A percentile compares a stretch with the other conserved stretches of the same genome.
Evolutionary conservation across 2,113 vertebrate species (phyloP).

Genomic region (Pantherophis guttatus): DNA sequence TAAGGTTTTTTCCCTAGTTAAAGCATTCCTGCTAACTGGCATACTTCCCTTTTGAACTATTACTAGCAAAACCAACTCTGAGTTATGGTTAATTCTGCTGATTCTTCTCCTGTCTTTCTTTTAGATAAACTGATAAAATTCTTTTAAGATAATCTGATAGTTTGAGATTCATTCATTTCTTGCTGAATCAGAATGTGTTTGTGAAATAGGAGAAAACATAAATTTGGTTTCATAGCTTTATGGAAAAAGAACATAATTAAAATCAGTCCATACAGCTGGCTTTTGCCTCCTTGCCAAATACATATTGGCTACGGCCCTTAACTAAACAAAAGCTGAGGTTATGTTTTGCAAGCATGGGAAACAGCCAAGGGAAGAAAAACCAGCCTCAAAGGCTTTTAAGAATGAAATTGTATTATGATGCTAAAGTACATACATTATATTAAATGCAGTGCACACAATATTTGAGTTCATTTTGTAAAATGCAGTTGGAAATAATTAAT

Average conservation of each 20-base stretch:
- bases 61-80: background rate
- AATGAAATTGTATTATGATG: slow-evolving; percentile 17
- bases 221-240: slow-evolving; percentile 46
- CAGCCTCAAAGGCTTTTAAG: slow-evolving; percentile 17
- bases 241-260: slow-evolving; percentile 63
- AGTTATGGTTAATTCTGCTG: background rate
- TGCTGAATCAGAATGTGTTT: slow-evolving; percentile 70
- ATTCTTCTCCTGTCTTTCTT: slow-evolving; percentile 1
- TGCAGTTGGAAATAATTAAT: slow-evolving; percentile 39
- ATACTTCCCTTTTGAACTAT: background rate
- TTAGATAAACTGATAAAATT: slow-evolving; percentile 52
- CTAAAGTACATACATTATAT: background rate
- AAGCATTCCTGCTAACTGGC: background rate
- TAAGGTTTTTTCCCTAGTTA: background rate
- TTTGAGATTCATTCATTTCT: slow-evolving; percentile 51
- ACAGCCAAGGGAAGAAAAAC: background rate
- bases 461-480: slow-evolving; percentile 53
- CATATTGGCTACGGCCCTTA: slow-evolving; percentile 29
- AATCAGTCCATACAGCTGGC: slow-evolving; percentile 60
- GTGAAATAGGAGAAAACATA: slow-evolving; percentile 59
- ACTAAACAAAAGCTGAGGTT: slow-evolving; percentile 42
- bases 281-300: slow-evolving; percentile 24
- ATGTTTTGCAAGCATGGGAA: slow-evolving; percentile 23
- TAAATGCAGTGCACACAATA: background rate
- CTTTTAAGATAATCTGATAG: too few relatives aligned